Percentiles rank a stretch among this genome's conserved stretches.
phyloP scores from a whole-genome alignment of 2,888 invertebrate genomes.

The Dorcus hopei region DNA sequence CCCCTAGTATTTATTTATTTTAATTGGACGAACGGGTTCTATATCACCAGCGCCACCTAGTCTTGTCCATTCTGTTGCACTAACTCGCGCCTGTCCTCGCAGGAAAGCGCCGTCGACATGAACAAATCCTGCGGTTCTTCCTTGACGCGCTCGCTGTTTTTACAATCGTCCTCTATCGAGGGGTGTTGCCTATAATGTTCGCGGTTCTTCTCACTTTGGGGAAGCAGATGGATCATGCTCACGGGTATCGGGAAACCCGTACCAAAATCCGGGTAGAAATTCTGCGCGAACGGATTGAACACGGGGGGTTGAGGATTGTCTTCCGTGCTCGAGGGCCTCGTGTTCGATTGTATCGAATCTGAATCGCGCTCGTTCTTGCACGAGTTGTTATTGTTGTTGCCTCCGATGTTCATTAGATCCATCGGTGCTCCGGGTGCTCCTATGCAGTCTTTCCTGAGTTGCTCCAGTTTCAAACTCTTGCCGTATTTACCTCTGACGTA shows the following conservation, averaged over 20 bases:
- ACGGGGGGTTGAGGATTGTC: constrained; percentile 46
- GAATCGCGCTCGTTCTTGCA: constrained; percentile 52
- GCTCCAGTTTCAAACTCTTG: constrained; percentile 85
- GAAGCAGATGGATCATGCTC: constrained; percentile 79
- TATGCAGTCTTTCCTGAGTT: constrained; percentile 83
- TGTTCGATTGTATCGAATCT: constrained; percentile 43
- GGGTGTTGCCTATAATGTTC: constrained; percentile 58
- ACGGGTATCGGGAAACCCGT: constrained; percentile 80
- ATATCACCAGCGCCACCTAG: constrained; percentile 46
- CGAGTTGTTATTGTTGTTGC: constrained; percentile 54
- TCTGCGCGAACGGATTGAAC: constrained; percentile 75
- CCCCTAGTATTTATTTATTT: constrained; percentile 31
- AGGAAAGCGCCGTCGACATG: constrained; percentile 57
- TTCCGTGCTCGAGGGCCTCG: constrained; percentile 65
- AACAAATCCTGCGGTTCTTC: constrained; percentile 46
- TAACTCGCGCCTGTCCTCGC: constrained; percentile 61
- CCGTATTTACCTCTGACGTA: constrained; percentile 91
- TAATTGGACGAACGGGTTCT: constrained; percentile 3
- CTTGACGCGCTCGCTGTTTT: constrained; percentile 47
- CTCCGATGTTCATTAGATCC: constrained; percentile 52
- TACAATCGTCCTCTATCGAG: constrained; percentile 58
- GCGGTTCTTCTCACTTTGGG: constrained; percentile 72
- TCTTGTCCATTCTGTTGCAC: constrained; percentile 80
- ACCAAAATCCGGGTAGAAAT: constrained; percentile 79
- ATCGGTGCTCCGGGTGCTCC: constrained; percentile 66